Evolutionary conservation across 2,888 invertebrate genomes (phyloP), one percentile per base, ranked within the genome.

Genomic region (Gastrophysa polygoni): DNA sequence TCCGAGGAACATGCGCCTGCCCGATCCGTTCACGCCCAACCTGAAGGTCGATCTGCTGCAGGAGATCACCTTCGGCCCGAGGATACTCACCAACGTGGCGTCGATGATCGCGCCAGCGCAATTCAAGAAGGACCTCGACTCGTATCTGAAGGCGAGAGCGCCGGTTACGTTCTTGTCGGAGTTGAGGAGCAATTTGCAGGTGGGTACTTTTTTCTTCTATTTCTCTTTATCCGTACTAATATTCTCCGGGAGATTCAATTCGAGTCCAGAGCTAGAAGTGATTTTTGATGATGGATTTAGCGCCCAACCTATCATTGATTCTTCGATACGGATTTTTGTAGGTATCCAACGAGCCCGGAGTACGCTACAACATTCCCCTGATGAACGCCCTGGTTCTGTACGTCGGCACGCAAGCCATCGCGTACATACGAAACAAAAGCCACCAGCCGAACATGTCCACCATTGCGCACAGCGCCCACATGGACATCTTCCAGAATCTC

Each of bases 401-500:
- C 79, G 98, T 99, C 59, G 99, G 99, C 34, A 95, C 95, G 0
- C 96, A 97, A 82, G 98, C 98, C 3, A 98, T 99, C 73, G 87
- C 90, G 2, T 89, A 91, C 78, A 96, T 99, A 68, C 89, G 97
- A 64, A 89, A 89, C 74, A 97, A 97, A 82, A 92, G 94, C 49
- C 91, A 92, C 74, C 91, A 94, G 1, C 97, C 98, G 0, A 97
- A 92, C 78, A 96, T 97, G 91, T 91, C 95, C 47, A 98, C 97
- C n/a, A 98, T 99, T 68, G 95, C 96, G 1, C 98, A 98, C 80
- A 96, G 97, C 29, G 93, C 98, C 0, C 98, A 97, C 81, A 99
- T 99, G 98, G 99, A 99, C 81, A 98, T 99, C 72, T 99, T 99
- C 87, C 98, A 99, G 84, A 98, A 98, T 84, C 87, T 99, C 72